A percentile compares a stretch with the other conserved stretches of the same genome.
Conservation (phyloP, 2,888 invertebrate species). For the Trichogramma evanescens region DNA sequence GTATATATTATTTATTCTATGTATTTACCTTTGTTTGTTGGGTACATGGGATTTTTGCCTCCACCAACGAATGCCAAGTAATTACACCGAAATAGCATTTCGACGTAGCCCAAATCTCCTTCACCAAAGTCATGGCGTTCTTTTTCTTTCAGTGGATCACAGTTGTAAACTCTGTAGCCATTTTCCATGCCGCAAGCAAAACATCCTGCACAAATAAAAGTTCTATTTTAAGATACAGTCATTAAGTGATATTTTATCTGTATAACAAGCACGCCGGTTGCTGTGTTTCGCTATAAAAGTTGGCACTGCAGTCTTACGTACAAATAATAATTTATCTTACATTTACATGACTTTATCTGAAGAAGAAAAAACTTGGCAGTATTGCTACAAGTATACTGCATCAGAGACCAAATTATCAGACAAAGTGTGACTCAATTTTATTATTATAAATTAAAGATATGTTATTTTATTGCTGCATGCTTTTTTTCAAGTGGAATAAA, state of each 20-base stretch:
- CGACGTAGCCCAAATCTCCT: conserved; percentile 89
- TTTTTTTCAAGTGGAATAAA: too few species aligned
- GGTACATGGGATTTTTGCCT: conserved; percentile 84
- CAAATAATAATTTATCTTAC: too few species aligned
- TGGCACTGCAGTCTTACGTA: too few species aligned
- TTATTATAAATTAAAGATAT: too few species aligned
- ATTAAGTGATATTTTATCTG: conserved; percentile 29
- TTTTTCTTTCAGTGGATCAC: conserved; percentile 95
- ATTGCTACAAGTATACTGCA: too few species aligned
- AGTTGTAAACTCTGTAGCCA: conserved; percentile 94
- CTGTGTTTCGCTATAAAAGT: conserved; percentile 3
- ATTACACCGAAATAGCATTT: conserved; percentile 97
- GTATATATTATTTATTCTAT: neutral
- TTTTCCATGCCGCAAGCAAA: conserved; percentile 96
- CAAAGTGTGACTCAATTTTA: too few species aligned
- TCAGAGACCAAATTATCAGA: too few species aligned
- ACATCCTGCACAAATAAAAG: conserved; percentile 64
- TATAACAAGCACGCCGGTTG: conserved; percentile 13
- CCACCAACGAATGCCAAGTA: conserved; percentile 94
- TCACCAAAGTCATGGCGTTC: conserved; percentile 90
- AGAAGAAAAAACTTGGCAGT: too few species aligned
- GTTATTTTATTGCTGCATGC: too few species aligned
- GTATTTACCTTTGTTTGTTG: conserved; percentile 71
- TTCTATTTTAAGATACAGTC: conserved; percentile 26
- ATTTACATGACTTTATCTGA: too few species aligned